Evolutionary conservation across 2,113 vertebrate species (phyloP), one percentile per base, ranked within the genome.

Genomic region (Baryphthengus martii): DNA sequence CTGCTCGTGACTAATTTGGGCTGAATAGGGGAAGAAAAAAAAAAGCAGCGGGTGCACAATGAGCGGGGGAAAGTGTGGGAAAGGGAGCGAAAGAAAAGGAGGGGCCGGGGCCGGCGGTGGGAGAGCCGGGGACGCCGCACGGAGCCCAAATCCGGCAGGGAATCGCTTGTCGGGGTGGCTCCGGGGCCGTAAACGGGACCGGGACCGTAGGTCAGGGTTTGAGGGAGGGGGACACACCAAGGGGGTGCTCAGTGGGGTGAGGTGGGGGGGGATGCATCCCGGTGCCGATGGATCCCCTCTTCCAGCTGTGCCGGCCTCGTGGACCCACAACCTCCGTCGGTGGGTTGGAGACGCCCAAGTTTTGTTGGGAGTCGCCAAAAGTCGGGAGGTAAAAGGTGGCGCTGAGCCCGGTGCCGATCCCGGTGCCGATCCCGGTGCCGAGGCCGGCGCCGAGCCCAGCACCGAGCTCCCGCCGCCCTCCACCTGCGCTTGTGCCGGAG

Each of bases 1-100:
- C 94, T 76, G 87, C 95, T 97, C 95, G 94, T 97, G 96, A 96
- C 97, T 96, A 96, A 97, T 97, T 97, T 96, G 96, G 90, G 90
- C 73, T 97, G 96, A 97, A 97, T 96, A 91, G 96, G 73, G 56
- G 84, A 67, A 93, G 92, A 95, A 93, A 95, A 95, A 93, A 95
- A 90, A 94, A 95, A 92, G 90, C 96, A 90, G 92, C 61, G 67
- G 95, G 90, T 56, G 68, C 84, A 96, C 96, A 96, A 96, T 94
- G 96, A 96, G 95, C 71, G 19, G 90, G 86, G 78, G 78, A 95
- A 93, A 96, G 97, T 96, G 96, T 97, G 97, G 96, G 96, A 97
- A 96, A 96, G 95, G 37, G 29, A 80, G 88, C 44, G 53, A 87
- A 92, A 96, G 95, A 95, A 95, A 97, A 87, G 81, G 74, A 95